A percentile compares a stretch with the other conserved stretches of the same genome.
Evolutionary conservation across 2,797 vertebrate genomes (phyloP).

Genomic region (Parauchenoglanis ngamensis): DNA sequence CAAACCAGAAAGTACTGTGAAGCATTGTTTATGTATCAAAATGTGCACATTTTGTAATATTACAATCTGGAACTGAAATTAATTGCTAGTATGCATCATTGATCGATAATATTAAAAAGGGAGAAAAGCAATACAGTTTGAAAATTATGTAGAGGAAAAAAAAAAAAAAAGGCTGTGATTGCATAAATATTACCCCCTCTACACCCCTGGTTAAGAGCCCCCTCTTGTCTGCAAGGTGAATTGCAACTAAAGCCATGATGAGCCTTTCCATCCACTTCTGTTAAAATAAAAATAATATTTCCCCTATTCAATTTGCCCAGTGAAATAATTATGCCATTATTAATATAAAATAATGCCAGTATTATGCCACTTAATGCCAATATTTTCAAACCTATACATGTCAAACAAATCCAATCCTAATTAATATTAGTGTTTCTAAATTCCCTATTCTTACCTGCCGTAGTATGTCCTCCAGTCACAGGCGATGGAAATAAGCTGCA

Average conservation of each 20-base stretch:
- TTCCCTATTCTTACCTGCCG: constrained; percentile 81
- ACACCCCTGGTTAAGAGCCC: not conserved
- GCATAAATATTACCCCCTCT: not conserved
- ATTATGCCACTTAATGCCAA: not conserved
- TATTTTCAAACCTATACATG: not conserved
- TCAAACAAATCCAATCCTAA: not conserved
- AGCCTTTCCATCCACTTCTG: not conserved
- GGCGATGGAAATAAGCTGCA: constrained; percentile 97
- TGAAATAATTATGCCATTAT: not conserved
- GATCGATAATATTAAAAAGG: not conserved
- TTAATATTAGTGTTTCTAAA: not conserved
- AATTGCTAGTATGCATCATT: not conserved
- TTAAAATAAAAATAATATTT: not conserved
- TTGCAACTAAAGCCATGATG: not conserved
- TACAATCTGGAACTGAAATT: not conserved
- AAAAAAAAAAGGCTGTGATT: not conserved
- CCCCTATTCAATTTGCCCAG: not conserved
- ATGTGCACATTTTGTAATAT: not conserved
- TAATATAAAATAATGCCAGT: no score
- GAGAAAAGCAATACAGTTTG: not conserved
- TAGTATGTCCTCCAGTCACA: constrained; percentile 99
- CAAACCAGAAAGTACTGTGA: not conserved
- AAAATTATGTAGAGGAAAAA: not conserved
- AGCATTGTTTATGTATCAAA: not conserved
- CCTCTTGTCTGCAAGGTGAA: not conserved